A percentile compares a stretch with the other conserved stretches of the same genome.
These are phyloP conservation scores for Dufourea novaeangliae DNA, from an alignment of 1,140 invertebrate species.

Conservation along the genomic window DNA sequence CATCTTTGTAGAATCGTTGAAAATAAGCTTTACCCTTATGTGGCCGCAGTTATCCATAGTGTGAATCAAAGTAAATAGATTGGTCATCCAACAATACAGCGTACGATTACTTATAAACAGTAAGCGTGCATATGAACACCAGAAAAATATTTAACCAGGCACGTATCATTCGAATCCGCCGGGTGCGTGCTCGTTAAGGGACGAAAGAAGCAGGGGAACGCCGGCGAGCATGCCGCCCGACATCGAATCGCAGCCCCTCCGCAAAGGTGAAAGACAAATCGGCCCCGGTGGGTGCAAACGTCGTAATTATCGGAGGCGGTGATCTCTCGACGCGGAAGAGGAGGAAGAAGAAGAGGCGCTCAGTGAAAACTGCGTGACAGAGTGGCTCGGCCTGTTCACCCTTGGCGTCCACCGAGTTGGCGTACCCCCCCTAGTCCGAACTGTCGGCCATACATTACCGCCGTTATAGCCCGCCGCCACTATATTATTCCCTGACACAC, in stretches of 20 bases:
- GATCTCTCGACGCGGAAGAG: slow-evolving; percentile 67
- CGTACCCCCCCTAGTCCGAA: slow-evolving; percentile 66
- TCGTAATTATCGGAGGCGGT: slow-evolving; percentile 74
- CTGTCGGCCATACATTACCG: slow-evolving; percentile 73
- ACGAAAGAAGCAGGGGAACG: slow-evolving; percentile 45
- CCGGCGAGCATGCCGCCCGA: slow-evolving; percentile 53
- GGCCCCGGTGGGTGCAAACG: slow-evolving; percentile 72
- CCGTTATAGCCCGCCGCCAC: slow-evolving; percentile 71
- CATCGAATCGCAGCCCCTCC: slow-evolving; percentile 58
- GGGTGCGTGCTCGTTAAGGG: slow-evolving; percentile 17
- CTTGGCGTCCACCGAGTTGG: slow-evolving; percentile 62
- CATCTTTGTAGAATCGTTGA: too few species aligned
- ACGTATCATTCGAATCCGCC: not conserved
- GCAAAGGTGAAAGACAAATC: slow-evolving; percentile 71
- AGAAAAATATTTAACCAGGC: not conserved
- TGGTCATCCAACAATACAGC: too few species aligned
- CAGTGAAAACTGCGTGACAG: slow-evolving; percentile 71
- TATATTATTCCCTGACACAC: slow-evolving; percentile 71
- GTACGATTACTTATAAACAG: too few species aligned
- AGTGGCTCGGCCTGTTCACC: slow-evolving; percentile 68
- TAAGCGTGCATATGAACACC: too few species aligned
- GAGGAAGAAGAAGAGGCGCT: slow-evolving; percentile 62
- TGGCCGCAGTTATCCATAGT: too few species aligned
- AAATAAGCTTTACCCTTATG: too few species aligned
- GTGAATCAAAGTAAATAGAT: too few species aligned